Evolutionary conservation across 2,888 invertebrate species (phyloP), one percentile per base, ranked within the genome.

Genomic region (Cosmopolites sordidus): DNA sequence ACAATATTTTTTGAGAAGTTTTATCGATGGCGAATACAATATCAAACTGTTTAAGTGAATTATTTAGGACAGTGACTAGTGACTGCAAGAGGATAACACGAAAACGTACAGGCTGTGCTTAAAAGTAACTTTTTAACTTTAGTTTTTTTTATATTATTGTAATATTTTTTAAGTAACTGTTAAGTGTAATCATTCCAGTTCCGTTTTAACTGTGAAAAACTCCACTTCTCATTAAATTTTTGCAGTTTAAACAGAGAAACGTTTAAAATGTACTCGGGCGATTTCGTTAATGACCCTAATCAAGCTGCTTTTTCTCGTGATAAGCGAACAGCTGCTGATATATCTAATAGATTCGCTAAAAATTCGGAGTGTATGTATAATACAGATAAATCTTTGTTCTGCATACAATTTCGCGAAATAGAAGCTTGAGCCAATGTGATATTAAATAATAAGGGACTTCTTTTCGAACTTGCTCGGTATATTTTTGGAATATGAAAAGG

Each of bases 91-190:
- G 17, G 15, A 48, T 54, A 54, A 50, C 48, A 45, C 49, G 39
- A 48, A 61, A 56, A 65, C 60, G 59, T 64, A 68, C 65, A 67
- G 69, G 69, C 69, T 69, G 69, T 69, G 69, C 66, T 69, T 67
- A 58, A 43, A 46, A 51, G 51, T 58, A 58, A 58, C 56, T 51
- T 58, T 51, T 40, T 53, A 52, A 44, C 39, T 46, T 54, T 55
- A 58, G 49, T 55, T 54, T 48, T 33, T 45, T 22, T 46, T 39
- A 22, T 54, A 51, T 48, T 48, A 48, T 57, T 51, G 37, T 47
- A 43, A 43, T 42, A 41, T 45, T 33, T 38, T 42, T 49, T 46
- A 50, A 48, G 45, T 39, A 17, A 27, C 45, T 48, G 48, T 42
- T 63, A 61, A 64, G 60, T 59, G 62, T 66, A 64, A 67, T 64